Evolutionary conservation across 2,113 vertebrate species (phyloP).

Genomic region (Gymnobelideus leadbeateri): DNA sequence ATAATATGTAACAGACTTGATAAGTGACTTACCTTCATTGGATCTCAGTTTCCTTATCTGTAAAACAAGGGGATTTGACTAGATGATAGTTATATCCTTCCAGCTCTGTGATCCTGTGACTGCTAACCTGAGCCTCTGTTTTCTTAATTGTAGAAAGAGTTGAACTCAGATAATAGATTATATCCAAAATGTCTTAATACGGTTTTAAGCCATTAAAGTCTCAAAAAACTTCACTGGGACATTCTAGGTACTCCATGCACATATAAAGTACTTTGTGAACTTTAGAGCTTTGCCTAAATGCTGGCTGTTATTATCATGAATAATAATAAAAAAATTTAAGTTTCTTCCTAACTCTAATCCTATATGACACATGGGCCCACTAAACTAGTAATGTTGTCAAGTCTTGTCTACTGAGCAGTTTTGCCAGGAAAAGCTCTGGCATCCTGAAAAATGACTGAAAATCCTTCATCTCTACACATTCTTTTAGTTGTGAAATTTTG

Average conservation of each 20-base stretch:
- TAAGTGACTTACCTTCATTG: not conserved
- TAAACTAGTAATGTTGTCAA: not conserved
- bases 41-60: not conserved
- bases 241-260: not conserved
- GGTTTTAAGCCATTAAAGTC: not conserved
- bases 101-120: not conserved
- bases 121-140: not conserved
- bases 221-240: not conserved
- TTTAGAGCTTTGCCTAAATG: not conserved
- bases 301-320: not conserved
- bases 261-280: not conserved
- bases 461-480: not conserved
- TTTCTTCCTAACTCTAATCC: not conserved
- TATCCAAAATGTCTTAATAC: not conserved
- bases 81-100: not conserved
- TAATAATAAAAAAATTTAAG: not conserved
- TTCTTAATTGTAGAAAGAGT: not conserved
- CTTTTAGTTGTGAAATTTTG: not conserved
- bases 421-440: not conserved
- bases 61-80: not conserved
- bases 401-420: not conserved
- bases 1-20: not conserved
- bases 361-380: not conserved
- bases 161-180: not conserved
- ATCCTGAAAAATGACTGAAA: not conserved